Evolutionary conservation across 1,140 invertebrate genomes (phyloP), one percentile per base, ranked within the genome.

Genomic region (Aricia agestis): DNA sequence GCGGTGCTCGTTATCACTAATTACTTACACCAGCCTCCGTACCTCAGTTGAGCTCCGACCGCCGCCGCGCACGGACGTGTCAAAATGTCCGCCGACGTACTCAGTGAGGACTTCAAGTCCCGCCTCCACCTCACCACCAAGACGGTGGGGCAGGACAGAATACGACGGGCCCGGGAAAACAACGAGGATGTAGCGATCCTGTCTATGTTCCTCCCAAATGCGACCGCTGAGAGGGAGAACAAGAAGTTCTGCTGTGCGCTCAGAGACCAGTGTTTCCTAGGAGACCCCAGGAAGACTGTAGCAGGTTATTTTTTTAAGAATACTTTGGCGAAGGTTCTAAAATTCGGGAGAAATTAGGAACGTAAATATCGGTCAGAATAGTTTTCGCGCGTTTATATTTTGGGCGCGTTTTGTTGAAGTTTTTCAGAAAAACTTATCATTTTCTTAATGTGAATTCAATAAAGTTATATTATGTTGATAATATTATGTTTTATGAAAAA

Each of bases 161-260:
- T 96, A 77, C 92, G 93, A 77, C 93, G 93, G 82, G 96, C 96
- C 15, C 94, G 95, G 83, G 96, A 96, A 75, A 95, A 94, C 80
- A 95, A 97, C 84, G 96, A 97, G 87, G 96, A 97, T 92, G 93
- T 97, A 58, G 96, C 96, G 59, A 95, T 97, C 79, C 92, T 97
- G 73, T 96, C 95, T 70, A 97, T 97, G 94, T 95, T 97, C 74
- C 86, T 96, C 65, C 95, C 95, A 0, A 94, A 94, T 75, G 92
- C 93, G 45, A 92, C 94, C 4, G 91, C 95, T 81, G 93, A 94
- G 71, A 92, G 93, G 77, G 95, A 96, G 81, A 94, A 95, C 73
- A 95, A 94, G 83, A 92, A 93, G 74, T 98, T 97, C 87, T 93
- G 94, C 84, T 97, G 96, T 89, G 93, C 93, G 69, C 87, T 96